Base-by-base conservation (phyloP, 2,888 invertebrate genomes). In the Campaea margaritaria region DNA sequence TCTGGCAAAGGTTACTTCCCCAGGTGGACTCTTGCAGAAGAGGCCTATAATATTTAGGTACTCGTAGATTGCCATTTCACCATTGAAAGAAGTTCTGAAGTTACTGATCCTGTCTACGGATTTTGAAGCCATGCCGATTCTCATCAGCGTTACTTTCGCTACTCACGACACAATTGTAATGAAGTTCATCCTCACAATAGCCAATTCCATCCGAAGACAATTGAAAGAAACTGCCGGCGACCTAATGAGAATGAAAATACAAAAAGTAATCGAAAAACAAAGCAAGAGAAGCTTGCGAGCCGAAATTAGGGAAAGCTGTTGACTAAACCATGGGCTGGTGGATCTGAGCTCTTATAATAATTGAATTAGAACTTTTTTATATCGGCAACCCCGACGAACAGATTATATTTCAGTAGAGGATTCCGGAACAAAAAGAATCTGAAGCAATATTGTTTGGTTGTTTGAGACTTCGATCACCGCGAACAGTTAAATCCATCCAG, bases 281-380 rank as follows among this genome's bases (percentile, higher is more conserved):
- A 56, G 53, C 53, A 57, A 34, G 41, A 31, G 31, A 51, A 21
- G 34, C 53, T 13, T 2, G 36, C 43, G 43, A 14, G 27, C 28
- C 27, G 50, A 60, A 68, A 68, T 68, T 66, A 68, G 64, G 62
- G 65, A 56, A 68, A 68, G 64, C 65, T 61, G 65, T 62, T 60
- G 64, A 64, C 62, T 68, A 65, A 60, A 64, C 68, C 62, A 68
- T 65, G 52, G 15, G 54, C 65, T 58, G 45, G 39, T 3, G 28
- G 31, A 43, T 48, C 47, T 3, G 39, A 14, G 54, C 55, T 54
- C 41, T 58, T 52, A 38, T 55, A 59, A 65, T 68, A 64, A 68
- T 63, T 64, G 65, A 64, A 12, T 34, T 49, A 34, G 45, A 46
- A 13, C 12, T 46, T 55, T n/a, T 52, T 43, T 48, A 49, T 38